A percentile compares a stretch with the other conserved stretches of the same genome.
Evolutionary conservation across 2,113 vertebrate genomes (phyloP).

Genomic region (Potamarius usumacintae): DNA sequence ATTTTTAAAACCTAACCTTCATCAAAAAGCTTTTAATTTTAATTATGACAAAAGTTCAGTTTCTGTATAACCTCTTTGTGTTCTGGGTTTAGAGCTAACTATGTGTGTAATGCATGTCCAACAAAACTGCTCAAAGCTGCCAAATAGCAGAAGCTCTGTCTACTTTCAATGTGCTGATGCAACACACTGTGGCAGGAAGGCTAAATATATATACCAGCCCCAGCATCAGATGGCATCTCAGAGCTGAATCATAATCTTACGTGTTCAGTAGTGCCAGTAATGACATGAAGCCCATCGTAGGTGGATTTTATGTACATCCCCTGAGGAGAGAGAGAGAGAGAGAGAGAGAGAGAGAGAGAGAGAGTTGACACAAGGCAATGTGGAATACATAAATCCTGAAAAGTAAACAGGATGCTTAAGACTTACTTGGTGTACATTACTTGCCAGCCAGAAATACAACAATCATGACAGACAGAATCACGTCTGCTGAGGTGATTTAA

Average conservation of each 20-base stretch:
- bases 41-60: background rate
- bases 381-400: slow-evolving; percentile 13
- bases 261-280: slow-evolving; percentile 95
- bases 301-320: slow-evolving; percentile 99
- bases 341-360: slow-evolving; percentile 10
- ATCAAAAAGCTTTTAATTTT: background rate
- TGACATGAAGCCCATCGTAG: slow-evolving; percentile 92
- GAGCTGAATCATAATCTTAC: slow-evolving; percentile 64
- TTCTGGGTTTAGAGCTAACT: background rate
- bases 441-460: slow-evolving; percentile 14
- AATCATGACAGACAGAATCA: background rate
- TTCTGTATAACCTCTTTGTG: background rate
- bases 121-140: background rate
- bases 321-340: slow-evolving; percentile 64
- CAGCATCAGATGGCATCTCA: slow-evolving; percentile 16
- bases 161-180: slow-evolving; percentile 20
- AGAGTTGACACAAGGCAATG: slow-evolving; percentile 5
- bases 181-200: slow-evolving; percentile 20
- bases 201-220: slow-evolving; percentile 38
- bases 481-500: slow-evolving; percentile 1
- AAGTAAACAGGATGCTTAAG: slow-evolving; percentile 20
- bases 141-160: slow-evolving; percentile 16
- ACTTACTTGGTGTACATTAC: background rate
- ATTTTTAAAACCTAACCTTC: background rate
- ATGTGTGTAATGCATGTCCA: slow-evolving; percentile 1